phyloP scores from a whole-genome alignment of 2,797 vertebrate species.

The Myoxocephalus aenaeus region DNA sequence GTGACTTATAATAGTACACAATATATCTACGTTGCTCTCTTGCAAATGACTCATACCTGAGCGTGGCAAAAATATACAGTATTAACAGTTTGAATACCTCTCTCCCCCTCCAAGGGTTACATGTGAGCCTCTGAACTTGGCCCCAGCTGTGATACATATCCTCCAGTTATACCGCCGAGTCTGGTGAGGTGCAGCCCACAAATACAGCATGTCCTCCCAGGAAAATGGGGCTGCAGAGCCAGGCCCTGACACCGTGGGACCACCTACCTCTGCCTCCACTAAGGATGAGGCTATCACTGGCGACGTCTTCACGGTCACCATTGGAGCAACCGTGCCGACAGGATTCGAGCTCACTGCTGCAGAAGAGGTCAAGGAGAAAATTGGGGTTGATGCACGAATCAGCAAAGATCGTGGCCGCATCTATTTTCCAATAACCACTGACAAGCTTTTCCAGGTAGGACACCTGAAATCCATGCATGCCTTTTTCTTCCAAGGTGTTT shows the following conservation, averaged over 20 bases:
- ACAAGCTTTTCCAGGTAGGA: slow-evolving; percentile 87
- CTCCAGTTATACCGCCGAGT: not conserved
- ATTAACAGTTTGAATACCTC: not conserved
- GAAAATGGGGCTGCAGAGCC: slow-evolving; percentile 39
- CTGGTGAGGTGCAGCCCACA: not conserved
- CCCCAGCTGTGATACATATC: not conserved
- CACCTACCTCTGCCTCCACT: slow-evolving; percentile 1
- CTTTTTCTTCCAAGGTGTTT: not conserved
- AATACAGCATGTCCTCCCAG: slow-evolving; percentile 63
- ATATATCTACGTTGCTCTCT: not conserved
- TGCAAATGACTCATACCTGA: not conserved
- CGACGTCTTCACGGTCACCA: slow-evolving; percentile 77
- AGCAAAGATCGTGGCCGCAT: slow-evolving; percentile 94
- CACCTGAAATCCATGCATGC: not conserved
- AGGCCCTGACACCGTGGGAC: not conserved
- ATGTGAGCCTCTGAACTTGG: not conserved
- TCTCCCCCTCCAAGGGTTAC: slow-evolving; percentile 9
- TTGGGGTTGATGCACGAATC: slow-evolving; percentile 86
- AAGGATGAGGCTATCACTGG: slow-evolving; percentile 38
- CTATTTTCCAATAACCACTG: slow-evolving; percentile 91
- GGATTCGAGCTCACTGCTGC: slow-evolving; percentile 94
- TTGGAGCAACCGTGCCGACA: slow-evolving; percentile 96
- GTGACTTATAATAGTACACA: not conserved
- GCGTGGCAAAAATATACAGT: not conserved
- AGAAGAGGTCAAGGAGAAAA: slow-evolving; percentile 93